Conservation (phyloP, 2,888 invertebrate genomes). For the Crepidodera aurea region DNA sequence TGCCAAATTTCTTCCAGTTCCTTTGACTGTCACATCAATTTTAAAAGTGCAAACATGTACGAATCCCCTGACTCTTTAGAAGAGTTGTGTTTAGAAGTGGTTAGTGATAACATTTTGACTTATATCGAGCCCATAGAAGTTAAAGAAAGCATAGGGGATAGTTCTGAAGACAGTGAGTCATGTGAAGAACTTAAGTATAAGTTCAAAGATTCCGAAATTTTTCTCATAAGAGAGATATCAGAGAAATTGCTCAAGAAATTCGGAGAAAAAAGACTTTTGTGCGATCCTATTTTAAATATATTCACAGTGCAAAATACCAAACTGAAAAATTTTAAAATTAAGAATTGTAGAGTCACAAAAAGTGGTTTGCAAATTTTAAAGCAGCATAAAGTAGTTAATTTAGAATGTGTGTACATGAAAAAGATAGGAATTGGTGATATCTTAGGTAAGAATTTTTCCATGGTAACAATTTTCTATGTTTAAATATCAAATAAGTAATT, state of each 20-base stretch:
- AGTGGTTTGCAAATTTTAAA: constrained; percentile 69
- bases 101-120: constrained; percentile 69
- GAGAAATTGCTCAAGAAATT: constrained; percentile 66
- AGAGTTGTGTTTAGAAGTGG: constrained; percentile 70
- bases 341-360: constrained; percentile 67
- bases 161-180: constrained; percentile 40
- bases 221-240: constrained; percentile 67
- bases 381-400: constrained; percentile 69
- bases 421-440: constrained; percentile 66
- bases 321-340: constrained; percentile 67
- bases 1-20: neutral
- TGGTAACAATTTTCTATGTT: no score
- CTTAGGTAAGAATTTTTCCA: constrained; percentile 44
- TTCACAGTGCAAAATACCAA: constrained; percentile 66
- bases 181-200: constrained; percentile 47
- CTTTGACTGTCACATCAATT: neutral
- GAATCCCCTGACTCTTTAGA: constrained; percentile 70
- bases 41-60: constrained; percentile 62
- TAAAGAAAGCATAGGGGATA: constrained; percentile 40
- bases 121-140: constrained; percentile 53
- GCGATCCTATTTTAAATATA: constrained; percentile 68
- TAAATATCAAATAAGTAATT: constrained; percentile 2
- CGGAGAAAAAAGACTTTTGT: constrained; percentile 67
- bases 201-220: constrained; percentile 66
- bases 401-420: constrained; percentile 68